Evolutionary conservation across 2,797 vertebrate genomes (phyloP).

Genomic region (Leucoraja ocellata): DNA sequence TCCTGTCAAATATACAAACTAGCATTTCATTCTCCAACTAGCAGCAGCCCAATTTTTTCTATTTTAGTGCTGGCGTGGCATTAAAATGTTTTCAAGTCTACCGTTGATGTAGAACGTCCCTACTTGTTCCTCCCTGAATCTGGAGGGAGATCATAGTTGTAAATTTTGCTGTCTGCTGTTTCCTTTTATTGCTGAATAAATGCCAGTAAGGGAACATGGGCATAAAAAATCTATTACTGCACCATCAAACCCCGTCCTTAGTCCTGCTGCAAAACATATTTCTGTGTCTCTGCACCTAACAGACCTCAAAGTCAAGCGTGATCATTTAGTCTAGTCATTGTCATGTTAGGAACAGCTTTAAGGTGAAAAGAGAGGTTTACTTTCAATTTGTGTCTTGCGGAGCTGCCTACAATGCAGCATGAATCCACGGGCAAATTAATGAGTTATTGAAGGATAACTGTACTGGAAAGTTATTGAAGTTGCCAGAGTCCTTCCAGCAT

Average conservation of each 20-base stretch:
- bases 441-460: background rate
- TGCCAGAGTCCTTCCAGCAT: background rate
- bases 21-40: background rate
- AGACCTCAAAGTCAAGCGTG: background rate
- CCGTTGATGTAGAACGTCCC: background rate
- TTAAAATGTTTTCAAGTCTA: constrained; percentile 12
- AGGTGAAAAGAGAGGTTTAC: background rate
- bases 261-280: background rate
- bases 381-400: background rate
- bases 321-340: background rate
- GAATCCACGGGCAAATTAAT: background rate
- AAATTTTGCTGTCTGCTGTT: constrained; percentile 12
- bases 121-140: background rate
- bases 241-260: background rate
- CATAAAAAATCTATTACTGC: background rate
- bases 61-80: background rate
- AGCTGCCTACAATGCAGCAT: background rate
- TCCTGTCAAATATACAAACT: background rate
- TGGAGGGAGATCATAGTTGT: too few species aligned
- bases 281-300: background rate
- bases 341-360: background rate
- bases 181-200: constrained; percentile 14
- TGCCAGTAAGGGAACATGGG: background rate
- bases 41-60: background rate
- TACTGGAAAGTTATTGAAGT: background rate